Evolutionary conservation across 2,113 vertebrate species (phyloP).

Genomic region (Pelecanus crispus): DNA sequence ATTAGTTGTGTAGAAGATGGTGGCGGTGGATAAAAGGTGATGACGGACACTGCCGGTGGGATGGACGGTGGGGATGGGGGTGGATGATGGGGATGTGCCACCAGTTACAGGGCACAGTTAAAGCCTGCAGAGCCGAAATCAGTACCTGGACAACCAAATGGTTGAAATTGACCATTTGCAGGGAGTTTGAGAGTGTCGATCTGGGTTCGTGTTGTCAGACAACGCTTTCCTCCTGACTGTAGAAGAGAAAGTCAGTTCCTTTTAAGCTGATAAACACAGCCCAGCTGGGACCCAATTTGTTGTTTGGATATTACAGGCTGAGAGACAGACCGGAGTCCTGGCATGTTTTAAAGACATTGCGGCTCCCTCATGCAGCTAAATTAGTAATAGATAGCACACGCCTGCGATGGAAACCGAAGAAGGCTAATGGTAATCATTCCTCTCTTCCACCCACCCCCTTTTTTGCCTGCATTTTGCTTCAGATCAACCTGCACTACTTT

Average conservation of each 20-base stretch:
- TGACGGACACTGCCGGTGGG: neutral
- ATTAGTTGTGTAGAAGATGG: neutral
- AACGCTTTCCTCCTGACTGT: neutral
- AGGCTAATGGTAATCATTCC: neutral
- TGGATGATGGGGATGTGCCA: neutral
- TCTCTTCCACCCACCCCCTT: neutral
- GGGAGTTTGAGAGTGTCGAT: neutral
- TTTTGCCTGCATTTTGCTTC: neutral
- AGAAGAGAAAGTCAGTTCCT: slow-evolving; percentile 17
- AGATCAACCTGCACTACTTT: neutral
- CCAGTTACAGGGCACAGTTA: neutral
- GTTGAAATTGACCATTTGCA: neutral
- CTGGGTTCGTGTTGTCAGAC: neutral
- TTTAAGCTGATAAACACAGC: slow-evolving; percentile 23
- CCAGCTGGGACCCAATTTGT: slow-evolving; percentile 54
- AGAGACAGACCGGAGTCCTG: slow-evolving; percentile 52
- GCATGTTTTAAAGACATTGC: slow-evolving; percentile 34
- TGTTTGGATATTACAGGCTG: slow-evolving; percentile 44
- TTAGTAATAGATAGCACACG: slow-evolving; percentile 25
- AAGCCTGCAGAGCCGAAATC: neutral
- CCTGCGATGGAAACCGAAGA: neutral
- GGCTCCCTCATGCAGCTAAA: slow-evolving; percentile 16
- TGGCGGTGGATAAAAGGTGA: neutral
- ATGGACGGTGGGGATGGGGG: too few species aligned
- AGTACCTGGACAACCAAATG: neutral